Percentiles rank a stretch among this genome's conserved stretches.
These are phyloP conservation scores for Coracias cyanogaster DNA, from an alignment of 2,797 vertebrate species.

Conservation along the genomic window DNA sequence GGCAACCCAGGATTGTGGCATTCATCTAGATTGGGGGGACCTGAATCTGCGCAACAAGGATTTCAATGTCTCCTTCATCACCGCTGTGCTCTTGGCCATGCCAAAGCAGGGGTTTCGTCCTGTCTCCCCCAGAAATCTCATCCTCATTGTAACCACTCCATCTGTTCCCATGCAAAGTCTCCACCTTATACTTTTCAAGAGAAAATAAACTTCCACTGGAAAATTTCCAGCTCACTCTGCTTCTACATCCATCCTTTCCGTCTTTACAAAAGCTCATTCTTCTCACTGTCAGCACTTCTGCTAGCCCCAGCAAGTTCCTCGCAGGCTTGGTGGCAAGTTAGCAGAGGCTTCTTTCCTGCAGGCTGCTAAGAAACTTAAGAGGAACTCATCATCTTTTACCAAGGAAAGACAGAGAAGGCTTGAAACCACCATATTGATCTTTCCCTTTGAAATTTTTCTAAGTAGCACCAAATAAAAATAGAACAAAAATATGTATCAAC, in stretches of 20 bases:
- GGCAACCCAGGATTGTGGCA: rapidly evolving
- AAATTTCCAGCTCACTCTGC: not conserved
- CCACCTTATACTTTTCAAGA: not conserved
- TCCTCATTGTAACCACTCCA: not conserved
- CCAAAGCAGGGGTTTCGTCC: not conserved
- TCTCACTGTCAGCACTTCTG: not conserved
- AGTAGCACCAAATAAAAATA: constrained; percentile 48
- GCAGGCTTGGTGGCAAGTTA: not conserved
- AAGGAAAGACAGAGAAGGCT: constrained; percentile 33
- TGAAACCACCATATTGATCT: constrained; percentile 31
- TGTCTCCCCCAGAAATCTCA: not conserved
- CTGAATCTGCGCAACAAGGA: too few relatives aligned
- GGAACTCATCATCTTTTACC: not conserved
- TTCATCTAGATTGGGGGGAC: not conserved
- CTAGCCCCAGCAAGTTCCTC: not conserved
- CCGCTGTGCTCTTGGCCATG: not conserved
- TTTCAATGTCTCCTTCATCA: not conserved
- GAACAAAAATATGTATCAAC: constrained; percentile 31
- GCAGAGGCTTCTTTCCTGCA: not conserved
- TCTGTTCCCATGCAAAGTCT: not conserved
- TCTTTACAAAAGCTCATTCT: not conserved
- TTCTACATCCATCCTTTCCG: not conserved
- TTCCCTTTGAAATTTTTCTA: constrained; percentile 19
- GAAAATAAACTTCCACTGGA: not conserved
- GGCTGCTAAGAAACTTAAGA: constrained; percentile 8